Conservation (phyloP, 2,797 vertebrate genomes). For the Notolepis coatsorum region DNA sequence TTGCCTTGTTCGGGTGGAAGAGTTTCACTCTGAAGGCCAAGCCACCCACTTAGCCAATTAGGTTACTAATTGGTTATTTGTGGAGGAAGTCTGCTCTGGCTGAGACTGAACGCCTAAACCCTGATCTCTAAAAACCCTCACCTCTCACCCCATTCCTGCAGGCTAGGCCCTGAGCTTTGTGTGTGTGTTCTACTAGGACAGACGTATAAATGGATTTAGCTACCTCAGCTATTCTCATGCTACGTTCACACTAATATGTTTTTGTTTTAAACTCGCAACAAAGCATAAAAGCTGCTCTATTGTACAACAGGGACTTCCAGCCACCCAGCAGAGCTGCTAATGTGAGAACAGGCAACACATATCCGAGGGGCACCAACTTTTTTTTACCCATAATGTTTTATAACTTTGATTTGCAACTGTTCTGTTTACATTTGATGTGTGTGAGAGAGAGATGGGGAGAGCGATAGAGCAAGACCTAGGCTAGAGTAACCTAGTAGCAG, state of each 20-base stretch:
- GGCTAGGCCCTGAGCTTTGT: background rate
- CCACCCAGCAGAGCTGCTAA: constrained; percentile 9
- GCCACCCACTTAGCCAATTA: too few species aligned
- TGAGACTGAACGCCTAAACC: too few species aligned
- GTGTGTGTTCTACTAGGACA: background rate
- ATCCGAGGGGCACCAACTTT: constrained; percentile 21
- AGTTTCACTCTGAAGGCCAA: too few species aligned
- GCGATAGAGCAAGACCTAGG: background rate
- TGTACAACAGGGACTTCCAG: constrained; percentile 15
- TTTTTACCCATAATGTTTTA: constrained; percentile 7
- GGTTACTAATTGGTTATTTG: too few species aligned
- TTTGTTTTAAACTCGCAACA: too few species aligned
- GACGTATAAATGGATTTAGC: constrained; percentile 10
- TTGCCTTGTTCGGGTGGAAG: too few species aligned
- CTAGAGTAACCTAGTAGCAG: background rate
- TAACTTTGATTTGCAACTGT: background rate
- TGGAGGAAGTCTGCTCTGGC: too few species aligned
- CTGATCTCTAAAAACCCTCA: too few species aligned
- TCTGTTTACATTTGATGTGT: background rate
- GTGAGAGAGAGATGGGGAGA: background rate
- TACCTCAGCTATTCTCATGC: constrained; percentile 24
- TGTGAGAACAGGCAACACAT: constrained; percentile 11
- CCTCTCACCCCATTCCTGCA: background rate
- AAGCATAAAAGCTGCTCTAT: constrained; percentile 8
- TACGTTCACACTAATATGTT: too few species aligned